phyloP scores from a whole-genome alignment of 1,140 invertebrate species.

The Macrostomum lignano region DNA sequence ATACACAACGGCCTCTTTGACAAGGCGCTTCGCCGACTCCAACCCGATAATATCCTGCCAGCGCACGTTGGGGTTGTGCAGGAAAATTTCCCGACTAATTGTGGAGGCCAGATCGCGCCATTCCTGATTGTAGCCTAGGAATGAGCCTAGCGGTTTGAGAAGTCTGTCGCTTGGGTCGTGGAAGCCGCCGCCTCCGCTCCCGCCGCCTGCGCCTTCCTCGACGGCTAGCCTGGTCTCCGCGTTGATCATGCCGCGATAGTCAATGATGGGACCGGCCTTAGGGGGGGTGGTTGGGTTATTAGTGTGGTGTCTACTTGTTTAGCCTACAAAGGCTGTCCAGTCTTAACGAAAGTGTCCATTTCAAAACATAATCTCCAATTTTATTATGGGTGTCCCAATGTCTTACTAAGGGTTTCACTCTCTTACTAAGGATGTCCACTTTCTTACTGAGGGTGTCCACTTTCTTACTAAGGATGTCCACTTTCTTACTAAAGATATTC shows the following conservation, averaged over 20 bases:
- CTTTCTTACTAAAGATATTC: too few relatives aligned
- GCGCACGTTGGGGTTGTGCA: conserved; percentile 31
- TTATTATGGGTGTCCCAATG: background rate
- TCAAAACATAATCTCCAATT: background rate
- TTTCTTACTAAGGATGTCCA: too few relatives aligned
- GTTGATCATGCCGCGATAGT: conserved; percentile 25
- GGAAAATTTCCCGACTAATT: conserved; percentile 36
- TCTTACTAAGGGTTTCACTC: background rate
- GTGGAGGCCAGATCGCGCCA: conserved; percentile 28
- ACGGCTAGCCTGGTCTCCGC: conserved; percentile 21
- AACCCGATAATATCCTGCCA: conserved; percentile 35
- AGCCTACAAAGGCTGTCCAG: background rate
- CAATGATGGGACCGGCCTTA: conserved; percentile 26
- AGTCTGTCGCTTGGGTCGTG: too few relatives aligned
- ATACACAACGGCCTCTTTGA: conserved; percentile 56
- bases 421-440: background rate
- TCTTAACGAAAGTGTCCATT: background rate
- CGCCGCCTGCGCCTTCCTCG: conserved; percentile 14
- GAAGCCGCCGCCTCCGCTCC: background rate
- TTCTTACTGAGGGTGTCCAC: too few relatives aligned
- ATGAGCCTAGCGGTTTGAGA: too few relatives aligned
- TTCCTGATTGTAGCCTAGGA: too few relatives aligned
- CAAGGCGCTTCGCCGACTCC: conserved; percentile 29
- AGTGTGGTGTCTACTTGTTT: background rate
- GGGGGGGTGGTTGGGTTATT: too few relatives aligned